Evolutionary conservation across 2,797 vertebrate species (phyloP).

Genomic region (Mus minutoides): DNA sequence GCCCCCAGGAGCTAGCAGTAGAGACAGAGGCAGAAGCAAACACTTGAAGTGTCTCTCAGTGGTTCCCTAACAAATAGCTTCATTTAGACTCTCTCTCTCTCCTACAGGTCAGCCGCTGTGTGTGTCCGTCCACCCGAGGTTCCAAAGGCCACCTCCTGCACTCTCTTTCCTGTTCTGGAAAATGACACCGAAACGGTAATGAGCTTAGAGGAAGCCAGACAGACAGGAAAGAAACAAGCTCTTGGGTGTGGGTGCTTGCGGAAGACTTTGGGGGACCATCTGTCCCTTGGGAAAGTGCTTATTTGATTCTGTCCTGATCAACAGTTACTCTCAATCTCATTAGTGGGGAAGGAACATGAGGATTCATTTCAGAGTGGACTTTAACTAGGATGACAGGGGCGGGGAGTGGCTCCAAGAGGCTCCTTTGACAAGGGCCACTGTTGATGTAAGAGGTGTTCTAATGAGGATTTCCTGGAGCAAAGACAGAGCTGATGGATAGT

Average conservation of each 20-base stretch:
- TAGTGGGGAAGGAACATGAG: conserved; percentile 42
- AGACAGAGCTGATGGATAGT: conserved; percentile 51
- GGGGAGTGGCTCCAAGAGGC: background rate
- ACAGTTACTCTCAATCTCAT: conserved; percentile 51
- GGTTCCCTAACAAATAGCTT: conserved; percentile 58
- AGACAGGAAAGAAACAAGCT: conserved; percentile 74
- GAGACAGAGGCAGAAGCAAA: background rate
- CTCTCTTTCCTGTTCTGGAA: conserved; percentile 78
- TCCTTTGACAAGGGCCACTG: background rate
- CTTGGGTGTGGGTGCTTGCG: background rate
- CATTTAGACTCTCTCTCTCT: conserved; percentile 20
- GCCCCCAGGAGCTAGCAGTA: background rate
- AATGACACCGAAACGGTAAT: conserved; percentile 62
- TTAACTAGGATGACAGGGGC: conserved; percentile 41
- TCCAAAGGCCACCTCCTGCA: conserved; percentile 51
- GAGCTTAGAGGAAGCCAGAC: conserved; percentile 68
- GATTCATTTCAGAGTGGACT: conserved; percentile 63
- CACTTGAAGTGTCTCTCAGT: background rate
- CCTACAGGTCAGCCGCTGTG: conserved; percentile 48
- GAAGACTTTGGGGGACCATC: conserved; percentile 64
- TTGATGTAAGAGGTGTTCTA: conserved; percentile 35
- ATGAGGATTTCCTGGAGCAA: conserved; percentile 70
- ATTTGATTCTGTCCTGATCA: conserved; percentile 49
- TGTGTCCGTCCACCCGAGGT: background rate
- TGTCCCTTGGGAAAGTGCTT: conserved; percentile 51